Percentiles rank a stretch among this genome's conserved stretches.
These are phyloP conservation scores for Paratrypauchen microcephalus DNA, from an alignment of 2,797 vertebrate species.

Conservation along the genomic window DNA sequence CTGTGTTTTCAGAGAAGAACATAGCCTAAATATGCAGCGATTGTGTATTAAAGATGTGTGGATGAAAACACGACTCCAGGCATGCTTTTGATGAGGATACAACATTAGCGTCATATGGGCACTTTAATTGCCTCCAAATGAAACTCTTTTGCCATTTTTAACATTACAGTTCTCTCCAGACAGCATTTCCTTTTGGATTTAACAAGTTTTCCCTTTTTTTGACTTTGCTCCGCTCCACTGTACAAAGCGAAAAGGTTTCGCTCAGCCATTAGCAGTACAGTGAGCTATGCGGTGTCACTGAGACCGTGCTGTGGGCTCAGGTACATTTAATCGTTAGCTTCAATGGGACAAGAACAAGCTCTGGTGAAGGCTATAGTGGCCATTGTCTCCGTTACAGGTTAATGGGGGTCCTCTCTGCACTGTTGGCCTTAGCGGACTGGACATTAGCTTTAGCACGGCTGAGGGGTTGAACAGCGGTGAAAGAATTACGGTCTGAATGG, in stretches of 20 bases:
- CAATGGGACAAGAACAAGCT: constrained; percentile 23
- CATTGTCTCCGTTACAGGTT: constrained; percentile 25
- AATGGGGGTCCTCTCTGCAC: constrained; percentile 14
- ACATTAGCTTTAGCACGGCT: not conserved
- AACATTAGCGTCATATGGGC: no score
- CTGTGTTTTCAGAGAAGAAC: no score
- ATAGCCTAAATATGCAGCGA: no score
- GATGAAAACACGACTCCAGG: no score
- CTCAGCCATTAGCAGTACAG: constrained; percentile 43
- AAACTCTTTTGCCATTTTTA: not conserved
- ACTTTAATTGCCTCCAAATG: not conserved
- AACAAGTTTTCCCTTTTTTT: not conserved
- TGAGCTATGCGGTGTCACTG: constrained; percentile 31
- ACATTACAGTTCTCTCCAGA: not conserved
- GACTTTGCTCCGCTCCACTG: constrained; percentile 23
- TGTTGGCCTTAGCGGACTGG: not conserved
- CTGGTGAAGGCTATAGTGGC: constrained; percentile 23
- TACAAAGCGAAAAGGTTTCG: constrained; percentile 30
- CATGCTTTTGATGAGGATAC: no score
- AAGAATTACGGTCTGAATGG: not conserved
- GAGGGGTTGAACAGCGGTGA: not conserved
- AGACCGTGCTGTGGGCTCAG: constrained; percentile 14
- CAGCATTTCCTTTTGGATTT: not conserved
- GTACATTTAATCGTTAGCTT: constrained; percentile 39
- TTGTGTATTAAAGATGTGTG: no score